phyloP scores from a whole-genome alignment of 2,113 vertebrate genomes.

The Struthio camelus region DNA sequence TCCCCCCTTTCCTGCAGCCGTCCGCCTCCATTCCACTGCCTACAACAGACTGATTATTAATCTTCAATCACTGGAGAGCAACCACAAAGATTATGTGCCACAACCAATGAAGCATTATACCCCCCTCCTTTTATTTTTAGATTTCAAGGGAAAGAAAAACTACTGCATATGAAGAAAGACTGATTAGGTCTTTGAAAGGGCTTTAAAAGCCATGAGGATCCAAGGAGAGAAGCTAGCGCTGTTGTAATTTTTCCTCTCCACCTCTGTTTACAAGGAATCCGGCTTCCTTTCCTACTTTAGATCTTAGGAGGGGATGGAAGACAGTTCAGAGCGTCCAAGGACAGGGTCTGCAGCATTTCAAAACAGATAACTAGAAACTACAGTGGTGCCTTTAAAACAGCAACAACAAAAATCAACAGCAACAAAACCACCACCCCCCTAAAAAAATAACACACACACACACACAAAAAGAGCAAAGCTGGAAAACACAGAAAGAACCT shows the following conservation, averaged over 20 bases:
- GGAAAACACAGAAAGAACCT: background rate
- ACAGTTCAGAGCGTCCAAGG: background rate
- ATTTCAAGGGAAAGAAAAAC: background rate
- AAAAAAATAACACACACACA: background rate
- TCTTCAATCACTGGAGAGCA: constrained; percentile 33
- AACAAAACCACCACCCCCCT: background rate
- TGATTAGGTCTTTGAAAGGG: constrained; percentile 17
- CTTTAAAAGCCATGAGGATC: constrained; percentile 40
- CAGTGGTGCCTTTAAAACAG: constrained; percentile 38
- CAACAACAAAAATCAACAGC: background rate
- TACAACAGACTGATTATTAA: constrained; percentile 49
- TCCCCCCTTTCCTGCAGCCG: constrained; percentile 33
- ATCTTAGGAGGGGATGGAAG: constrained; percentile 37
- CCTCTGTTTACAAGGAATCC: constrained; percentile 13
- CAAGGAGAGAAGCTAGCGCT: constrained; percentile 1
- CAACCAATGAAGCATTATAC: background rate
- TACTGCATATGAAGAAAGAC: constrained; percentile 8
- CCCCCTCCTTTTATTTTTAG: background rate
- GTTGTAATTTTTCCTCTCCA: background rate
- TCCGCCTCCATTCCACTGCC: constrained; percentile 36
- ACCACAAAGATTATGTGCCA: background rate
- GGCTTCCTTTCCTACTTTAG: background rate
- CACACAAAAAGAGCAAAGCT: background rate
- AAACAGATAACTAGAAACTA: background rate
- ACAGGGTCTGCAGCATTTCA: constrained; percentile 37